Percentiles rank a stretch among this genome's conserved stretches.
These are phyloP conservation scores for Tethya wilhelma DNA, from an alignment of 37 sponge, comb jelly and placozoan genomes.

Conservation along the genomic window DNA sequence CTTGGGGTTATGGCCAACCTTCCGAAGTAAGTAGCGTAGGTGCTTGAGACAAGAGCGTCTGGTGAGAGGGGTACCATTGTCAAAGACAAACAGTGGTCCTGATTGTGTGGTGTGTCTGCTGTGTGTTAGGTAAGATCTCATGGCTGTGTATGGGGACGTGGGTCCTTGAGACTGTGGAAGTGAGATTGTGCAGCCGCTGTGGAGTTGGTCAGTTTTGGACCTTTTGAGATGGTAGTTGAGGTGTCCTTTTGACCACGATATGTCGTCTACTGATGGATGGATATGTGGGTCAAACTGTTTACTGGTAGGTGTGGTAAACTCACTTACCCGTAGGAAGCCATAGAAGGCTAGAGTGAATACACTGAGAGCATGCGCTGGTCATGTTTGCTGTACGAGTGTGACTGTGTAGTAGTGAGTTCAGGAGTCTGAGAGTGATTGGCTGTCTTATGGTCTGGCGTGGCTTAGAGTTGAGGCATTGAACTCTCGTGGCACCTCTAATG, in stretches of 20 bases:
- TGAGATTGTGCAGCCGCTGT: constrained; percentile 6
- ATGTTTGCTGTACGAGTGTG: constrained; percentile 1
- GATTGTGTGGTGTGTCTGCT: neutral
- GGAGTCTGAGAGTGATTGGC: constrained; percentile 22
- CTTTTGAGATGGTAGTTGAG: neutral
- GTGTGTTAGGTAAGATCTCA: constrained; percentile 8
- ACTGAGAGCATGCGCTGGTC: constrained; percentile 17
- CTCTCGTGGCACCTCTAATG: constrained; percentile 15
- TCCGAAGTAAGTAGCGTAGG: neutral
- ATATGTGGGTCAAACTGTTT: neutral
- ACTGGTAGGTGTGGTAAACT: constrained; percentile 16
- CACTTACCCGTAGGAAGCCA: constrained; percentile 41
- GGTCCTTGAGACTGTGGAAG: neutral
- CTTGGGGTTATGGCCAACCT: neutral
- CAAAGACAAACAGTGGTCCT: constrained; percentile 16
- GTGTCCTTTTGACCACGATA: neutral
- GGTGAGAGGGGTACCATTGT: constrained; percentile 4
- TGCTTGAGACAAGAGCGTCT: neutral
- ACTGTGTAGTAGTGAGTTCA: neutral
- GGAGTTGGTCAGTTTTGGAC: constrained; percentile 40
- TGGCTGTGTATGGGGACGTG: constrained; percentile 11
- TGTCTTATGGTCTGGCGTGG: neutral
- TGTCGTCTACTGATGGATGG: neutral
- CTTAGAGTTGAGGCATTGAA: constrained; percentile 5
- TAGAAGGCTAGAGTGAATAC: constrained; percentile 34